Percentiles rank a stretch among this genome's conserved stretches.
phyloP scores from a whole-genome alignment of 2,113 vertebrate species.

The Pavo muticus region DNA sequence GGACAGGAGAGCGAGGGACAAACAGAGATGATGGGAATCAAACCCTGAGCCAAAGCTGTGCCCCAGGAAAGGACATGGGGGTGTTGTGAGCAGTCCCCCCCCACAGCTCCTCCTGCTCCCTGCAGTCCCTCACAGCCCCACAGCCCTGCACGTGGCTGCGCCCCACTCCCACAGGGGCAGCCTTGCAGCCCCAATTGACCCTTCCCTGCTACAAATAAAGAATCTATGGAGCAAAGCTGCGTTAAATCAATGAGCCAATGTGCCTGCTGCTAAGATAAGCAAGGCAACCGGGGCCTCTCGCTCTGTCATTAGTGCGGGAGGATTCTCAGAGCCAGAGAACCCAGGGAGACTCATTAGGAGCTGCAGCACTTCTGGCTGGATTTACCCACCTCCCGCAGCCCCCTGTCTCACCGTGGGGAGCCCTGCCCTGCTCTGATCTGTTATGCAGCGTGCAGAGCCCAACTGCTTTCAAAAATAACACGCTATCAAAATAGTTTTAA shows the following conservation, averaged over 20 bases:
- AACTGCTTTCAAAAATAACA: constrained; percentile 1
- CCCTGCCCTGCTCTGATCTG: constrained; percentile 38
- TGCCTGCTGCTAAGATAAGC: constrained; percentile 34
- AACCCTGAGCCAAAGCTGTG: neutral
- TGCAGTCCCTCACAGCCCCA: neutral
- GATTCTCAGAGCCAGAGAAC: constrained; percentile 33
- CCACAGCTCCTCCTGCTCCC: neutral
- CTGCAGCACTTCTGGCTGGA: neutral
- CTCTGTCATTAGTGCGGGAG: neutral
- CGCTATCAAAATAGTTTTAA: constrained; percentile 10
- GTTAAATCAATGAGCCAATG: neutral
- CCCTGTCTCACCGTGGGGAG: neutral
- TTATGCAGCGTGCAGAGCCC: neutral
- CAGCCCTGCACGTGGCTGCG: accelerated
- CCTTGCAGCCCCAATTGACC: neutral
- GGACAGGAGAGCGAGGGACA: neutral
- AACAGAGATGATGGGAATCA: neutral
- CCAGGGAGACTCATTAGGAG: constrained; percentile 12
- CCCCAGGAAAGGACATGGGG: accelerated
- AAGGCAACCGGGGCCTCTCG: neutral
- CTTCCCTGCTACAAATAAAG: neutral
- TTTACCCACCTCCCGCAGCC: neutral
- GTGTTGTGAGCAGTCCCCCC: neutral
- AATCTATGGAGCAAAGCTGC: neutral
- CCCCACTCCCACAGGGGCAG: neutral